These are phyloP conservation scores for Orbicella faveolata DNA, from an alignment of 64 coral and sea anemone species.

Conservation along the genomic window DNA sequence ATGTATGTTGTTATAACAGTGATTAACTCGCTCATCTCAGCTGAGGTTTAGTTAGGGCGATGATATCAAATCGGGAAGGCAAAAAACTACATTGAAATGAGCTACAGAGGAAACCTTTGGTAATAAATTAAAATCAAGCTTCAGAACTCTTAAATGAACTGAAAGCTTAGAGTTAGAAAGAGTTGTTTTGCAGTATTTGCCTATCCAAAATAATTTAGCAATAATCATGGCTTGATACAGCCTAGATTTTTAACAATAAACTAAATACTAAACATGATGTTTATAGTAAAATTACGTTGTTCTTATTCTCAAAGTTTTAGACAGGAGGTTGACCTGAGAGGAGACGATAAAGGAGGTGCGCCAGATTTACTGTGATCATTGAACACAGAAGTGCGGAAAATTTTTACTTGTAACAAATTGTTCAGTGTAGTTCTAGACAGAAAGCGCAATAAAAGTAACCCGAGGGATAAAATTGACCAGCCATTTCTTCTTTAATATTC, in stretches of 20 bases:
- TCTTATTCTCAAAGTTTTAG: not conserved
- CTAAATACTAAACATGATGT: not conserved
- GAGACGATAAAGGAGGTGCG: not conserved
- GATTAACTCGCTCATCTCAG: not conserved
- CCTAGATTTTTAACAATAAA: no score
- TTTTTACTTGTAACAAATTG: not conserved
- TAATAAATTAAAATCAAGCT: not conserved
- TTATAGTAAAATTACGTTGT: not conserved
- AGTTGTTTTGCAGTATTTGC: not conserved
- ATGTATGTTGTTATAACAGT: not conserved
- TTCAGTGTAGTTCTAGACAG: not conserved
- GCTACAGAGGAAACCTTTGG: not conserved
- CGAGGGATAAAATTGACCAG: not conserved
- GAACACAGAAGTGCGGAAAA: not conserved
- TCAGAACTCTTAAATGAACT: not conserved
- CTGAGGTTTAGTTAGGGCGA: not conserved
- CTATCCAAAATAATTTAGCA: not conserved
- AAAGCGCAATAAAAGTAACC: not conserved
- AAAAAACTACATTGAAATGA: not conserved
- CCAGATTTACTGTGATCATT: conserved; percentile 3
- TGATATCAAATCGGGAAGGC: not conserved
- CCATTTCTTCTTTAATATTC: no score
- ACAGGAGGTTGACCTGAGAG: not conserved
- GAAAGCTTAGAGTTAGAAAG: not conserved
- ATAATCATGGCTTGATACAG: not conserved